Base-by-base conservation (phyloP, 2,888 invertebrate species). In the Nasonovia ribisnigri region DNA sequence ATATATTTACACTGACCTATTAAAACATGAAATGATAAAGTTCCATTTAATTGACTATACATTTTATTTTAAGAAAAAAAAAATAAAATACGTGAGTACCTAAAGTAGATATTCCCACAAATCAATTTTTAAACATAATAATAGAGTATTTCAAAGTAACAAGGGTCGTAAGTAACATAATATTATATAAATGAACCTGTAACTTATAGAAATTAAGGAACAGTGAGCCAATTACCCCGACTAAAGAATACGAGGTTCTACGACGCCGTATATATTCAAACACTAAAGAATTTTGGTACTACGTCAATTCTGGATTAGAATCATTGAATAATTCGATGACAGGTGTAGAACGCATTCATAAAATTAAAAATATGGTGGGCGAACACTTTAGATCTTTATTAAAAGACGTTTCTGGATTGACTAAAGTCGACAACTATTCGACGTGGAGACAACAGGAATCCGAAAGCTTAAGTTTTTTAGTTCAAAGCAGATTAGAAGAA, bases 261-360 rank as follows among this genome's bases (percentile, higher is more conserved):
- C 96, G 98, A 88, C 96, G 98, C 51, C 96, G 97, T 95, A 96
- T 98, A 94, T 97, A 97, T 95, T 97, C 97, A 57, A 98, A 98
- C 95, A 97, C 98, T 0, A 97, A 97, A 95, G 99, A 99, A 96
- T 96, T 98, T 95, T 98, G 98, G 98, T 98, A 97, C 96, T 98
- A 97, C 95, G 96, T 98, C 3, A 97, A 97, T 95, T 96, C 97
- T 91, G 98, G 98, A 95, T 96, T 98, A 95, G 96, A 96, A 24
- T 97, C 97, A 95, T 96, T 98, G 92, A 96, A 96, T 94, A 96
- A 96, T 94, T 67, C 67, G 5, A 67, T 26, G 92, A 95, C 60
- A n/a, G 87, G 24, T 54, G 42, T 13, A 26, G 24, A 90, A 48
- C 93, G 26, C 11, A 29, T 93, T 42, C 8, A 20, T 46, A 96